Base-by-base conservation (phyloP, 1,140 invertebrate species). In the Drosophila biarmipes region DNA sequence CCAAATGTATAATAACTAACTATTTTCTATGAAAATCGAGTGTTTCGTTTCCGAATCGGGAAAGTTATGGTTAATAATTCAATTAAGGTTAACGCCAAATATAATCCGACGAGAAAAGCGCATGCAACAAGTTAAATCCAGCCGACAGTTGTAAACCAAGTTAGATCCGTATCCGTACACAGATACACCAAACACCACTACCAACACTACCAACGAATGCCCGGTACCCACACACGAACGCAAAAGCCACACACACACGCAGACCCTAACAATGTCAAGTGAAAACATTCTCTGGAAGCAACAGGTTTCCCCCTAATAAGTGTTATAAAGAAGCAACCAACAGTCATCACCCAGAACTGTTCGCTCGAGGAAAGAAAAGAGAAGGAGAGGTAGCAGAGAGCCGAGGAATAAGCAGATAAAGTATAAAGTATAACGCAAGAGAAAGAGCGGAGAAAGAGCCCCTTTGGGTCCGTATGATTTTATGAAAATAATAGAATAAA, bases 281-380 rank as follows among this genome's bases (percentile, higher is more conserved):
- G 84, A 89, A 89, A 89, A 89, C 84, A 84, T 89, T 90, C 84
- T 89, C 80, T 85, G 85, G 84, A 89, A 80, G 85, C 84, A 89
- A 89, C 84, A 89, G 84, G 84, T 89, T 89, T 89, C 84, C 63
- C 85, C 73, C 66, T 84, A 90, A 90, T 84, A 89, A 87, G 72
- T 75, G 82, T 78, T 81, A 68, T 75, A 81, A 64, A 78, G 74
- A 66, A 80, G 49, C 56, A 76, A 45, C 69, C 57, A 63, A 73
- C 63, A 79, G 72, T 81, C 73, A 67, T 76, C 61, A 34, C 73
- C 59, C 84, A 82, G 71, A 86, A 89, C 78, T 74, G 73, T 73
- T 78, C 74, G 58, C 52, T 80, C 24, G 46, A 51, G 40, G 42
- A 29, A 38, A 61, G 14, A 31, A 42, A 53, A 61, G 38, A 24